Evolutionary conservation across 1,140 invertebrate genomes (phyloP).

Genomic region (Pollicipes pollicipes): DNA sequence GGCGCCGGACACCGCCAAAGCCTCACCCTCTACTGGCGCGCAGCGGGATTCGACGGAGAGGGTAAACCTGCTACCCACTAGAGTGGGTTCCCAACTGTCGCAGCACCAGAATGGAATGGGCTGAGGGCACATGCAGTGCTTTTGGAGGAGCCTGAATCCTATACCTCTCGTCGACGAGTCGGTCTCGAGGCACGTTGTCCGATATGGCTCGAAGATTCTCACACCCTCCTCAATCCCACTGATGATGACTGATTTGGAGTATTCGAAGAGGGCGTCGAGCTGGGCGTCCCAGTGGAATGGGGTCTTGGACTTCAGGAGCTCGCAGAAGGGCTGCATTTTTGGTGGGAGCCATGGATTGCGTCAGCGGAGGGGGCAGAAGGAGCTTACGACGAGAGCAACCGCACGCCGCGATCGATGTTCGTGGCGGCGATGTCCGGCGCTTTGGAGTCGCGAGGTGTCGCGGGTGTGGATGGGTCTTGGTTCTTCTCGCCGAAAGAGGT

Average conservation of each 20-base stretch:
- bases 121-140: background rate
- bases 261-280: no score
- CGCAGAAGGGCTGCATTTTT: background rate
- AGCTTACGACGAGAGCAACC: no score
- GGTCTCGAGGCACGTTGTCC: conserved; percentile 7
- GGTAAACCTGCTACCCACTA: conserved; percentile 5
- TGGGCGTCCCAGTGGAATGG: no score
- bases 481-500: no score
- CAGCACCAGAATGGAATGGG: conserved; percentile 5
- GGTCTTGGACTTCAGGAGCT: background rate
- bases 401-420: no score
- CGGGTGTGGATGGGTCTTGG: no score
- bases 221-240: conserved; percentile 5
- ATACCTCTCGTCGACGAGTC: conserved; percentile 9
- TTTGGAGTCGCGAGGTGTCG: no score
- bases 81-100: background rate
- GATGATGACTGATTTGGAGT: conserved; percentile 5
- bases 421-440: no score
- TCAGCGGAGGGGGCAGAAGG: no score
- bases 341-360: no score
- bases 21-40: conserved; percentile 6
- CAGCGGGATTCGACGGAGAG: conserved; percentile 4
- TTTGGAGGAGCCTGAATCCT: conserved; percentile 7
- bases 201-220: conserved; percentile 9
- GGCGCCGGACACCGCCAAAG: conserved; percentile 6